Percentiles rank a stretch among this genome's conserved stretches.
Conservation (phyloP, 2,113 vertebrate species). For the Apodemus speciosus region DNA sequence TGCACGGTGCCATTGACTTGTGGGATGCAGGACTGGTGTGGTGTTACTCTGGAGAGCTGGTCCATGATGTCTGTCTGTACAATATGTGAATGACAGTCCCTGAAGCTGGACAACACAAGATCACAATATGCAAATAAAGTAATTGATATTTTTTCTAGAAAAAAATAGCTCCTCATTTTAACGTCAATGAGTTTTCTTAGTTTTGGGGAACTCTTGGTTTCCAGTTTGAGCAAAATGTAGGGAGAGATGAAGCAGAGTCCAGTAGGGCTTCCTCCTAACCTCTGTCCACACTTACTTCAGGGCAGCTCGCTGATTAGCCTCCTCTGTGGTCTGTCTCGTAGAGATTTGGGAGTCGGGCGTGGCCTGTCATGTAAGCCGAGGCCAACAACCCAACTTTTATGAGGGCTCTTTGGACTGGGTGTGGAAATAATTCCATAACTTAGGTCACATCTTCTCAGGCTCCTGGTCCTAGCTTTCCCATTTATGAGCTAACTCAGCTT, state of each 20-base stretch:
- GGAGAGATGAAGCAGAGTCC: constrained; percentile 28
- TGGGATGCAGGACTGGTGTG: background rate
- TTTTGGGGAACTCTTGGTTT: background rate
- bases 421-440: background rate
- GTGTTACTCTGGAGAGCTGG: background rate
- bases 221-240: background rate
- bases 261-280: background rate
- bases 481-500: background rate
- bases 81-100: background rate
- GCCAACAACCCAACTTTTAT: constrained; percentile 2
- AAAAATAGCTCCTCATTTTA: constrained; percentile 44
- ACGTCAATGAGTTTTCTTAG: constrained; percentile 23
- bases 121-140: constrained; percentile 27
- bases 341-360: constrained; percentile 12
- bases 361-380: constrained; percentile 12
- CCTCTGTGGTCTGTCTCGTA: constrained; percentile 29
- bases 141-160: constrained; percentile 35
- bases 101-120: background rate
- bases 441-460: constrained; percentile 14
- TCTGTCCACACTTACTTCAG: background rate
- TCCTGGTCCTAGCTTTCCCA: constrained; percentile 33
- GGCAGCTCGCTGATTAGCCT: background rate
- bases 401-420: constrained; percentile 15
- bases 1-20: background rate
- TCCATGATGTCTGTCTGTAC: background rate